Evolutionary conservation across 2,113 vertebrate species (phyloP), one percentile per base, ranked within the genome.

Genomic region (Hyaena hyaena): DNA sequence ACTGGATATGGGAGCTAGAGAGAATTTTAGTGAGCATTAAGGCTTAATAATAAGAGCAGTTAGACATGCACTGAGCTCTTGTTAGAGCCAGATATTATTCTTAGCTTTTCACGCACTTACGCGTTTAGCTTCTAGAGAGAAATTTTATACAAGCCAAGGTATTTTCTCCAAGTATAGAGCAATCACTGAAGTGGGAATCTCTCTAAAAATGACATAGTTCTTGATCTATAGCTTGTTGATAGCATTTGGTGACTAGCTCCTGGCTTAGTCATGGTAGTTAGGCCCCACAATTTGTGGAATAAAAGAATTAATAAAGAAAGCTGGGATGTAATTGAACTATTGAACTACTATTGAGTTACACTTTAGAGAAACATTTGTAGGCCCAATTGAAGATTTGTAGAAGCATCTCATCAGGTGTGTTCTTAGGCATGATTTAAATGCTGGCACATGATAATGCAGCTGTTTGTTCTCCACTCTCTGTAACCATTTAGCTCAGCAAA

Each of bases 401-500:
- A 90, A 86, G 39, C 48, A 45, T 77, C 55, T 63, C 71, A 81
- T 85, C 65, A 33, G 45, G 45, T 50, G 7, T 50, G 8, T 68
- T 55, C 61, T 48, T 11, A 61, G 45, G 10, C 31, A 16, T 45
- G 28, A 39, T 74, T 83, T 91, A 80, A 93, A 76, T 11, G 26
- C 33, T 39, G 35, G 26, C n/a, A 79, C 19, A 45, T 4, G 50
- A 23, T n/a, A 68, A 69, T 74, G 63, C 39, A 73, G 39, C 45
- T 94, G 45, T 15, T 86, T 55, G 12, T 73, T 86, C 24, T 92
- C 73, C 19, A 48, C 6, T 92, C 23, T 74, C 35, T 19, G 19
- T 39, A 88, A 95, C 96, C 68, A 79, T 79, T 97, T 85, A 92
- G 35, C 66, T 95, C 83, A 97, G 83, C 68, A 83, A 96, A 86